Conservation (phyloP, 1,140 invertebrate genomes). For the Drosophila paulistorum region DNA sequence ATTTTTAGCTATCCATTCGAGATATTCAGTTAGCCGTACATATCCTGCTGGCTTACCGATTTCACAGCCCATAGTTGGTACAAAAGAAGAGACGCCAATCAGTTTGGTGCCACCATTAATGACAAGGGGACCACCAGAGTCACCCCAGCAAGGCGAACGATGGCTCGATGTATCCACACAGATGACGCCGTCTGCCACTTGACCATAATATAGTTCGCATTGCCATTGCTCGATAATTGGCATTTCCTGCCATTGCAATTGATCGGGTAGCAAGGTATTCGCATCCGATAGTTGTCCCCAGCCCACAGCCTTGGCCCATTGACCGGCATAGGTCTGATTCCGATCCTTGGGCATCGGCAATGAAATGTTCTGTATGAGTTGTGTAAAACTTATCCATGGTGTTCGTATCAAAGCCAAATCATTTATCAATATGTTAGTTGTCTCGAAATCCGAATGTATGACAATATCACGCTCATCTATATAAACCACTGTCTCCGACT, state of each 20-base stretch:
- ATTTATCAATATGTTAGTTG: not conserved
- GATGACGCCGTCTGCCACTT: too few species aligned
- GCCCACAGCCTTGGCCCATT: not conserved
- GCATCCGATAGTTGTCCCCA: not conserved
- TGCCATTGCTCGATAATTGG: too few species aligned
- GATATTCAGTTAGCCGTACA: conserved; percentile 83
- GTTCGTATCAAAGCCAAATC: conserved; percentile 2
- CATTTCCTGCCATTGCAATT: not conserved
- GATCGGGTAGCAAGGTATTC: not conserved
- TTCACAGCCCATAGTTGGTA: conserved; percentile 83
- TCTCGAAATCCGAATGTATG: not conserved
- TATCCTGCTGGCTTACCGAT: conserved; percentile 84
- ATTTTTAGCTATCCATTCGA: conserved; percentile 83
- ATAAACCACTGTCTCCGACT: too few species aligned
- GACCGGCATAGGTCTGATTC: not conserved
- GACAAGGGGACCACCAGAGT: conserved; percentile 51
- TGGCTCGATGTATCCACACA: too few species aligned
- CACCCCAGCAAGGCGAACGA: conserved; percentile 34
- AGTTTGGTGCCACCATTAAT: conserved; percentile 30
- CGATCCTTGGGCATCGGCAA: not conserved
- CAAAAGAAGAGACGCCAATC: conserved; percentile 84
- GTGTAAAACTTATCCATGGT: not conserved
- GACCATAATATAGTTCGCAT: too few species aligned
- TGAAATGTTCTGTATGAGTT: not conserved
- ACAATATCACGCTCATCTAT: not conserved